Evolutionary conservation across 2,797 vertebrate species (phyloP), one percentile per base, ranked within the genome.

Genomic region (Jordanella pulchra): DNA sequence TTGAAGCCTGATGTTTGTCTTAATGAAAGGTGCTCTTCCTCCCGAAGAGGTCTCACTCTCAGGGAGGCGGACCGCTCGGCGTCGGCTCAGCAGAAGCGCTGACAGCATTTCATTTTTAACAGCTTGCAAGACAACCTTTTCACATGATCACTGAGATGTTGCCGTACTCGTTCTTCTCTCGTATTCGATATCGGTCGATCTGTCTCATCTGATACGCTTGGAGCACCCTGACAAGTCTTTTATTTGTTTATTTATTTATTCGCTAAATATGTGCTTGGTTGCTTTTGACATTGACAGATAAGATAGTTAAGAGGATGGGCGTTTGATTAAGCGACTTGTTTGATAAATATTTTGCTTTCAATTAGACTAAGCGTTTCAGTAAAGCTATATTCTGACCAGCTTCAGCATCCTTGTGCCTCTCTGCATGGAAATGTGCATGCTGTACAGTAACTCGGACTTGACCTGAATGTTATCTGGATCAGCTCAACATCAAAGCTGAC

Each of bases 391-490:
- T 23, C 58, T 48, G 47, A 55, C 58, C 71, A 47, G 71, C 72
- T 74, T 72, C 77, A 83, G 83, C 89, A 89, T 86, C 87, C 76
- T 71, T 14, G 68, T 73, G 69, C 69, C 75, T 65, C 73, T 69
- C 75, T 77, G 76, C 72, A 14, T 58, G 72, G 76, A 83, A 86
- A 84, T 83, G 80, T 83, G 4, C 5, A 39, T 39, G 81, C 74
- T 64, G 79, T 47, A 78, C 84, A 68, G 82, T 84, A 81, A 90
- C 84, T 90, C 89, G 81, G 88, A 87, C 86, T 90, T 91, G 90
- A 92, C 87, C 89, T 89, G 86, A 84, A 92, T 91, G 89, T 83
- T 87, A 84, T 90, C 87, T 85, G 86, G 87, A 86, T 86, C 21
- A 71, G 85, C 77, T 90, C 84, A 66, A 61, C 85, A 90, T 89